phyloP scores from a whole-genome alignment of 2,113 vertebrate species.

The Typhlomys cinereus region DNA sequence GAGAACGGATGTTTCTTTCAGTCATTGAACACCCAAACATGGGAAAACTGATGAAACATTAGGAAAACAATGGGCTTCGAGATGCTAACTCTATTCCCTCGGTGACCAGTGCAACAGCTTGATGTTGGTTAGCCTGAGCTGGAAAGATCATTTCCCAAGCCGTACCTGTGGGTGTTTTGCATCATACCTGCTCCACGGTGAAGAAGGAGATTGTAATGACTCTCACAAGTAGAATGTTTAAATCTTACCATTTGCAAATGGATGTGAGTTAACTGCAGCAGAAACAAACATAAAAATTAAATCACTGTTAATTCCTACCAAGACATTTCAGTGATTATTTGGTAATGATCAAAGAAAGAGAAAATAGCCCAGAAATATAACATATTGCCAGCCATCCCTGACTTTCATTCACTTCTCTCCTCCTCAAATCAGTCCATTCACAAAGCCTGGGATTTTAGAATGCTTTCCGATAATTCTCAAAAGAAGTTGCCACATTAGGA shows the following conservation, averaged over 20 bases:
- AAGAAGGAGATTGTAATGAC: not conserved
- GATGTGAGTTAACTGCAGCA: not conserved
- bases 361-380: not conserved
- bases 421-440: not conserved
- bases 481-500: not conserved
- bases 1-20: not conserved
- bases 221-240: not conserved
- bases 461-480: not conserved
- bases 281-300: not conserved
- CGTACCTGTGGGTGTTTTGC: fast-evolving
- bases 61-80: not conserved
- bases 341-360: not conserved
- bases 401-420: not conserved
- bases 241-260: not conserved
- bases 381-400: not conserved
- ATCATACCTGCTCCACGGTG: not conserved
- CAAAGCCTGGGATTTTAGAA: not conserved
- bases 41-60: not conserved
- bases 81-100: not conserved
- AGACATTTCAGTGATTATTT: not conserved
- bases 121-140: not conserved
- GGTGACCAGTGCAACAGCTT: not conserved
- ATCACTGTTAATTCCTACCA: not conserved
- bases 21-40: not conserved
- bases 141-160: not conserved